Evolutionary conservation across 2,797 vertebrate genomes (phyloP).

Genomic region (Acipenser transmontanus): DNA sequence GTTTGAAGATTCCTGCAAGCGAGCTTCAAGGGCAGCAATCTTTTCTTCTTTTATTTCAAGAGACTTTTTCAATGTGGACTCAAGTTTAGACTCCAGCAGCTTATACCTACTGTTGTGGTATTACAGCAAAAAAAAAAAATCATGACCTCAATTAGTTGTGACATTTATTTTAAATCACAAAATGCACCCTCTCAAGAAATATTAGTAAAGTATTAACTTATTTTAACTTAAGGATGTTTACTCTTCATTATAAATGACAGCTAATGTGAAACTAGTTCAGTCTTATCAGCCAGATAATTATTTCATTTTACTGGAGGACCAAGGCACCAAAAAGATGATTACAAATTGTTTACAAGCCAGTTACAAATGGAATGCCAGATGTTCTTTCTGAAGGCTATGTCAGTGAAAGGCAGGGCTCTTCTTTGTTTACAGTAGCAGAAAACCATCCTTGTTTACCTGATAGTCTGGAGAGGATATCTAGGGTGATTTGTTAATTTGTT

Average conservation of each 20-base stretch:
- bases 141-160: neutral
- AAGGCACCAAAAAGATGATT: no score
- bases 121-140: conserved; percentile 20
- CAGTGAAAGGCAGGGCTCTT: neutral
- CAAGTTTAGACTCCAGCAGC: conserved; percentile 89
- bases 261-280: no score
- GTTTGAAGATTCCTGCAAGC: conserved; percentile 93
- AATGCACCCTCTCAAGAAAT: no score
- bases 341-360: no score
- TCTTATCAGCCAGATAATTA: no score
- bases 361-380: neutral
- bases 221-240: no score
- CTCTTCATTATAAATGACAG: no score
- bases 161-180: neutral
- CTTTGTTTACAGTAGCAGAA: neutral
- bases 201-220: no score
- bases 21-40: conserved; percentile 91
- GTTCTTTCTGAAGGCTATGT: neutral
- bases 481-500: neutral
- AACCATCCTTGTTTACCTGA: no score
- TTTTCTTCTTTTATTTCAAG: conserved; percentile 98
- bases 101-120: conserved; percentile 68
- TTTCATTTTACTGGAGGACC: no score
- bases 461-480: neutral
- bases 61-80: conserved; percentile 92